Evolutionary conservation across 2,888 invertebrate genomes (phyloP), one percentile per base, ranked within the genome.

Genomic region (Drosophila fulvimacula): DNA sequence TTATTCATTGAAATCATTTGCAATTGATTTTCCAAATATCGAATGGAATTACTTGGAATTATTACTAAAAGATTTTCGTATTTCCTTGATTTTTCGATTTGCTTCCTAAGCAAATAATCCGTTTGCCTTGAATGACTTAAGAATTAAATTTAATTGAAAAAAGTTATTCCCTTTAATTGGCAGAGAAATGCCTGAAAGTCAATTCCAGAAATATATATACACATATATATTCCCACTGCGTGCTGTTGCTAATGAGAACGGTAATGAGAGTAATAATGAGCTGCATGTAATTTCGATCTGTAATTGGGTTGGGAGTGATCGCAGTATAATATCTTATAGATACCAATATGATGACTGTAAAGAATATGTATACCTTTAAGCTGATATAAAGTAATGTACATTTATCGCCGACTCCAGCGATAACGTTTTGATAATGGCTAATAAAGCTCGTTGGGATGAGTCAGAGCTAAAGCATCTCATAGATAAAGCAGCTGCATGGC

Each of bases 401-500:
- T 41, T 57, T 65, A 67, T 65, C 66, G 58, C 30, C 32, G 42
- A 38, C 39, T 52, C 34, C 55, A 55, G 57, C 60, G 67, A 68
- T 48, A 67, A 68, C 52, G 67, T 42, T 39, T 36, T 21, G 46
- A 55, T 52, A 62, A 66, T 48, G 46, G 38, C 49, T 52, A 17
- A 49, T 68, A 42, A 55, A 49, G 51, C 51, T 24, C 48, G 62
- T 19, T 58, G 24, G 19, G 41, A 60, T 83, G 87, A 83, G 66
- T 83, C 82, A 83, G 52, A 41, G 52, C 56, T 46, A 55, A 81
- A 75, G 84, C 69, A 83, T 86, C 87, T 79, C 81, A 79, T 79
- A 83, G 82, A 83, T 83, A 86, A 86, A 83, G 77, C 82, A 86
- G 82, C 82, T 83, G 82, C 82, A 77, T 73, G 66, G 72, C 81